Conservation (phyloP, 2,797 vertebrate genomes). For the Neosalanx taihuensis region DNA sequence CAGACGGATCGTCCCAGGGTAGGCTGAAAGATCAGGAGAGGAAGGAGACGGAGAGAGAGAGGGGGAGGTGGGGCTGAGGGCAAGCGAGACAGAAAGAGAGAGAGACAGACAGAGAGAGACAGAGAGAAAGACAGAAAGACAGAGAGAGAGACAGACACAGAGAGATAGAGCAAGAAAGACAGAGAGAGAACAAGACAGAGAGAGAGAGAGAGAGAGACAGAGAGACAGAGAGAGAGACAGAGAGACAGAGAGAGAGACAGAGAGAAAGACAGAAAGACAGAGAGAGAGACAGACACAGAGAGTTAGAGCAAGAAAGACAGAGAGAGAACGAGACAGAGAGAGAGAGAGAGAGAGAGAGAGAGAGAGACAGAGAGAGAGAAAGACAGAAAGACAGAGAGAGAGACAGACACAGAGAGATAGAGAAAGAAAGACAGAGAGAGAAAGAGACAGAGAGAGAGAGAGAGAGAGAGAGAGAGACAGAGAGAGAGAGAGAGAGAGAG, state of each 20-base stretch:
- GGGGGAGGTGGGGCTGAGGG: no score
- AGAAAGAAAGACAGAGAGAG: no score
- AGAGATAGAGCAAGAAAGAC: not conserved
- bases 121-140: conserved; percentile 7
- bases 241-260: not conserved
- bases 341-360: conserved; percentile 9
- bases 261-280: conserved; percentile 1
- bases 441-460: not conserved
- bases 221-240: conserved; percentile 4
- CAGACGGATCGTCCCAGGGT: not conserved
- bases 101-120: not conserved
- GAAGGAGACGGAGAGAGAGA: no score
- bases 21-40: not conserved
- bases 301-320: no score
- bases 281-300: conserved; percentile 21
- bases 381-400: conserved; percentile 30
- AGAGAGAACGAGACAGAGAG: no score
- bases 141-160: conserved; percentile 2
- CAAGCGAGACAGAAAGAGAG: not conserved
- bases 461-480: conserved; percentile 8
- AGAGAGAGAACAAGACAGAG: not conserved
- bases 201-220: conserved; percentile 8
- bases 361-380: no score
- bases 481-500: no score
- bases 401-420: not conserved